Evolutionary conservation across 1,140 invertebrate genomes (phyloP), one percentile per base, ranked within the genome.

Genomic region (Eurosta solidaginis): DNA sequence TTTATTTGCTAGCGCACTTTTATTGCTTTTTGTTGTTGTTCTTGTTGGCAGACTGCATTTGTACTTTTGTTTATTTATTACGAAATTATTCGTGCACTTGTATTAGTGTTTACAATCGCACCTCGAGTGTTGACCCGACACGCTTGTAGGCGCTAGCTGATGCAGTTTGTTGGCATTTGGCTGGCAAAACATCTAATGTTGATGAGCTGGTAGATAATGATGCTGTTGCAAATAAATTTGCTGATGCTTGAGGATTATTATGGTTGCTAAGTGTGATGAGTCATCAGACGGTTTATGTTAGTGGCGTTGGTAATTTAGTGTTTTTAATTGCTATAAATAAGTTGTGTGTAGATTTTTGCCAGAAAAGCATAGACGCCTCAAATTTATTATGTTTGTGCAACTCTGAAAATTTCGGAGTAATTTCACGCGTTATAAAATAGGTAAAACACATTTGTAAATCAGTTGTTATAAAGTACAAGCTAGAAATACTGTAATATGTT

Each of bases 101-200:
- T 77, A 36, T 50, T 74, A 79, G 78, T 84, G 81, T 85, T 85
- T 83, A 81, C 82, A 82, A 84, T 84, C 83, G 83, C 83, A 83
- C 83, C 83, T 83, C 54, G 79, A 81, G 78, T 81, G 81, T 81
- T 82, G 82, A 81, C 81, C 82, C 78, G 82, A 63, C 82, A 68
- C 59, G n/a, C 59, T 68, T 17, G n/a, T 40, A 68, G 59, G 59
- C 59, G 59, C 33, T 68, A 40, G 33, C 29, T 42, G n/a, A 40
- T 68, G 33, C 59, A 33, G 33, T 68, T n/a, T 68, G 59, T n/a
- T 22, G n/a, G 36, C 59, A 17, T 9, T 9, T 49, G n/a, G 52
- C 33, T 54, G 29, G 3, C 27, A n/a, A 1, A 12, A 33, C 14
- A 68, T 59, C 27, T 6, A 17, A 17, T 17, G n/a, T 17, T n/a